Evolutionary conservation across 2,888 invertebrate species (phyloP).

Genomic region (Tortricodes alternella): DNA sequence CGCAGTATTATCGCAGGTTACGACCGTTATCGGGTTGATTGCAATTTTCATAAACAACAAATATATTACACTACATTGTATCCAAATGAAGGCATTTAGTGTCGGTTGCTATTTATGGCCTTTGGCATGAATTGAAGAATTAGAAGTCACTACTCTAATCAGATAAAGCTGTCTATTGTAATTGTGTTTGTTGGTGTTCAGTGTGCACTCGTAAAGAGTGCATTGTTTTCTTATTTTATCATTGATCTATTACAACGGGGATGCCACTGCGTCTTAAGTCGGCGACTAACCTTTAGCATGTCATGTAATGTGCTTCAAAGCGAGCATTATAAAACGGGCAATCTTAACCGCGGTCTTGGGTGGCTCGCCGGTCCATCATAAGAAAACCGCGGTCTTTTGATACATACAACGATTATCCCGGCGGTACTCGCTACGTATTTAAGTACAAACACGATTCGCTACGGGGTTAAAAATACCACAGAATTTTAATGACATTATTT

Average conservation of each 20-base stretch:
- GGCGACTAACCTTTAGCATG: too few species aligned
- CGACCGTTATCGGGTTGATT: not conserved
- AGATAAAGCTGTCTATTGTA: slow-evolving; percentile 47
- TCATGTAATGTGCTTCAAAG: too few species aligned
- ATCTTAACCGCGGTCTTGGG: too few species aligned
- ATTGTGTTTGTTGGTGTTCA: slow-evolving; percentile 76
- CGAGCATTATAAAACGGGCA: too few species aligned
- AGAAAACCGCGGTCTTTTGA: too few species aligned
- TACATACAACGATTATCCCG: too few species aligned
- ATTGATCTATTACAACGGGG: slow-evolving; percentile 26
- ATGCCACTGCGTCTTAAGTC: not conserved
- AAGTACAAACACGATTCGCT: too few species aligned
- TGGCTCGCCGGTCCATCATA: too few species aligned
- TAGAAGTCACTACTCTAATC: slow-evolving; percentile 62
- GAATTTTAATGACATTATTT: too few species aligned
- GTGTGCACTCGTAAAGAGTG: slow-evolving; percentile 67
- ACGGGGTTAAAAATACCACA: too few species aligned
- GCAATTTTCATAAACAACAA: not conserved
- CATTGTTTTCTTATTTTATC: slow-evolving; percentile 45
- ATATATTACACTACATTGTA: slow-evolving; percentile 24
- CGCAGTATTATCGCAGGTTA: slow-evolving; percentile 2
- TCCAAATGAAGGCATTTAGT: slow-evolving; percentile 64
- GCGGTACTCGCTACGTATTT: too few species aligned
- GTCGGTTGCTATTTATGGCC: slow-evolving; percentile 45
- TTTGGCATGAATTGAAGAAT: slow-evolving; percentile 63